A percentile compares a stretch with the other conserved stretches of the same genome.
Conservation (phyloP, 2,113 vertebrate species). For the Otus sunia region DNA sequence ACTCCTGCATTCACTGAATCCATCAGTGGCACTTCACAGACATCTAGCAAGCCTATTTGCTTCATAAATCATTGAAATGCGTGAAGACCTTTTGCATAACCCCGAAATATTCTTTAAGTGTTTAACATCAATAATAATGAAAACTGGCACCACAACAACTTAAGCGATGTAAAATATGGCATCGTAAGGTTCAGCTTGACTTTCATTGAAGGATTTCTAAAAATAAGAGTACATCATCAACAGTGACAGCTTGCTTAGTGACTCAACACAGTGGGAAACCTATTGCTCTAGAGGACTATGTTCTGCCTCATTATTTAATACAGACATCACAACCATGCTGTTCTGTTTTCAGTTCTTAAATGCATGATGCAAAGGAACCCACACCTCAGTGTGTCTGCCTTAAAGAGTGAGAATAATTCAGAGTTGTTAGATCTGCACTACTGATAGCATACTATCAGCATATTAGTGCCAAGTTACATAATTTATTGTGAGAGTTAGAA, state of each 20-base stretch:
- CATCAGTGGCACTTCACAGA: conserved; percentile 58
- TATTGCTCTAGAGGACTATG: conserved; percentile 60
- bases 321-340: conserved; percentile 53
- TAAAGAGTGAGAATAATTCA: conserved; percentile 39
- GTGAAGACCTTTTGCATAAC: conserved; percentile 67
- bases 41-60: conserved; percentile 66
- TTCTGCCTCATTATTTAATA: conserved; percentile 68
- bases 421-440: conserved; percentile 41
- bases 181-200: conserved; percentile 45
- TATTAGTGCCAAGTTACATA: conserved; percentile 21
- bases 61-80: conserved; percentile 77
- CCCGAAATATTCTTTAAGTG: conserved; percentile 73
- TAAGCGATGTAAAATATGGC: conserved; percentile 65
- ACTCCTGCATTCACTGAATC: conserved; percentile 41
- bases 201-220: conserved; percentile 69
- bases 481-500: conserved; percentile 30
- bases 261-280: conserved; percentile 56
- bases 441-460: background rate
- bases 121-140: conserved; percentile 78
- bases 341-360: conserved; percentile 56
- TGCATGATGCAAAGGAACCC: conserved; percentile 48
- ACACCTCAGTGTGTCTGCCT: conserved; percentile 39
- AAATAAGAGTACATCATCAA: conserved; percentile 66
- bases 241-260: conserved; percentile 63
- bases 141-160: conserved; percentile 68